phyloP scores from a whole-genome alignment of 2,113 vertebrate genomes.

The Aphelocoma coerulescens region DNA sequence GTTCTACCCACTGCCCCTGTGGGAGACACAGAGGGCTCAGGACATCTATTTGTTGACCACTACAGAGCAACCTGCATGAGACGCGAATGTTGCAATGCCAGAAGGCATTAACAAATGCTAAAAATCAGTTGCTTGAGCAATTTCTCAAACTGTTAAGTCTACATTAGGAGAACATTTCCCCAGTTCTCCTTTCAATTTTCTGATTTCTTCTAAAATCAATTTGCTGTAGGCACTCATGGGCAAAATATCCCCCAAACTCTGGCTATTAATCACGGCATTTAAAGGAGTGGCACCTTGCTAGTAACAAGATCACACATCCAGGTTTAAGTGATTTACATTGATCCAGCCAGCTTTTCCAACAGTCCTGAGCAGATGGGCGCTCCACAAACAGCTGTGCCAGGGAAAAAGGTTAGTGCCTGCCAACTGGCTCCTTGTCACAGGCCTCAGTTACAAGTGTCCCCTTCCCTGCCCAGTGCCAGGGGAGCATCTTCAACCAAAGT shows the following conservation, averaged over 20 bases:
- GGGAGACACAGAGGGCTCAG: background rate
- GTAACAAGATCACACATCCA: background rate
- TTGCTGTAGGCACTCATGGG: background rate
- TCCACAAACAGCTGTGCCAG: background rate
- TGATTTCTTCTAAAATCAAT: slow-evolving; percentile 12
- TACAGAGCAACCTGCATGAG: background rate
- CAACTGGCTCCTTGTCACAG: background rate
- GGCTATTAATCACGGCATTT: background rate
- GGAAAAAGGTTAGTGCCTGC: background rate
- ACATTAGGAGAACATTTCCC: background rate
- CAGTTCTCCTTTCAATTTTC: background rate
- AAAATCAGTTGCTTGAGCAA: background rate
- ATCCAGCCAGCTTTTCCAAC: background rate
- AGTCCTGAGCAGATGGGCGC: background rate
- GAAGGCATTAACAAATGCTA: background rate
- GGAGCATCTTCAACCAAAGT: background rate
- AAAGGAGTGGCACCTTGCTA: background rate
- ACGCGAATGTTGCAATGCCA: accelerated
- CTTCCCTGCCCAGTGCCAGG: background rate
- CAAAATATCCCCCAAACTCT: background rate
- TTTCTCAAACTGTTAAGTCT: background rate
- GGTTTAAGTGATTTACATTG: slow-evolving; percentile 11
- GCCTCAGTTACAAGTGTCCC: background rate
- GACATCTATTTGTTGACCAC: accelerated
- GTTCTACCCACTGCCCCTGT: accelerated